Base-by-base conservation (phyloP, 1,140 invertebrate genomes). In the Drosophila lacertosa region DNA sequence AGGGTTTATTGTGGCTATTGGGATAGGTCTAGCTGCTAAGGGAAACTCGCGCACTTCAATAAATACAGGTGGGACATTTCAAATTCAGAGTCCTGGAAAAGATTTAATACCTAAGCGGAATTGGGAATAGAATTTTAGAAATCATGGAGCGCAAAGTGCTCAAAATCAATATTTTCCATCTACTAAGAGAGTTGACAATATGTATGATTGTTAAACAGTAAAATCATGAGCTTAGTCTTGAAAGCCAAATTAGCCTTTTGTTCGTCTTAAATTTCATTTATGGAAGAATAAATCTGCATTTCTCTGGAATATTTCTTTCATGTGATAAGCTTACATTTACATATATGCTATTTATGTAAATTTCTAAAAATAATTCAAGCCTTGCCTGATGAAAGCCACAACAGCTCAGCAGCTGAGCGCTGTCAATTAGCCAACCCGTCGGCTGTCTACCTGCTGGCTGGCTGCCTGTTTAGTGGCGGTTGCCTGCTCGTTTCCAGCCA, bases 371-470 rank as follows among this genome's bases (percentile, higher is more conserved):
- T 22, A 42, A 5, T 20, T 22, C 10, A 20, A 3, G 26, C 26
- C 26, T 9, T 10, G 4, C 22, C 40, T 11, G 40, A 44, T 11
- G 13, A 10, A 0, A 24, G 18, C 51, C 35, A 20, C 47, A 33
- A 65, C 29, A 20, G 24, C 53, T 11, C 16, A 44, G 24, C 63
- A 66, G 72, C 64, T 64, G 73, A 62, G 67, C 65, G 74, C 67
- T 83, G 83, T 83, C 79, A 83, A 83, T 83, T 83, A 83, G 79
- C 57, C 35, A 32, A 24, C 13, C 45, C n/a, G 9, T 11, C n/a
- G 42, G 0, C 37, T 32, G 29, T 44, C 11, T 29, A 33, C 24
- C 37, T 53, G 58, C 13, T 5, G 18, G 9, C 15, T 44, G 47
- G 2, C 37, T n/a, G 32, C n/a, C 3, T 32, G 55, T 13, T 10